phyloP scores from a whole-genome alignment of 2,797 vertebrate species.

The Molossus molossus region DNA sequence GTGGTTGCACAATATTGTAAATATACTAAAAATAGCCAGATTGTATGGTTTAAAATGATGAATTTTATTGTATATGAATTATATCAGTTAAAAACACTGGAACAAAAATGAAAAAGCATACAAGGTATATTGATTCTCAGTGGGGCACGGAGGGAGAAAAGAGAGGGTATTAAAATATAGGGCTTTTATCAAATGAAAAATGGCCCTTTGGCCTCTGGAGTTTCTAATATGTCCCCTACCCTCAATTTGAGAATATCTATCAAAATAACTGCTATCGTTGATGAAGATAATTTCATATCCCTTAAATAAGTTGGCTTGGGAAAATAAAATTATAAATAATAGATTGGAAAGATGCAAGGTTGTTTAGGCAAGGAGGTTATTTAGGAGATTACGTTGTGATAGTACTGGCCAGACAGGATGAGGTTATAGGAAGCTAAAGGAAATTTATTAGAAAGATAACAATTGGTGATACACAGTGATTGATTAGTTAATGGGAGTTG shows the following conservation, averaged over 20 bases:
- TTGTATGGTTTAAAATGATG: neutral
- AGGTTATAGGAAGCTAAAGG: neutral
- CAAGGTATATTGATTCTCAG: neutral
- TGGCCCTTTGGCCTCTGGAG: neutral
- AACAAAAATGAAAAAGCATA: conserved; percentile 10
- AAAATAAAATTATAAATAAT: conserved; percentile 23
- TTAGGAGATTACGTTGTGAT: neutral
- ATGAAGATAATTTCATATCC: neutral
- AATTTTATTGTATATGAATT: conserved; percentile 19
- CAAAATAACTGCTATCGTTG: neutral
- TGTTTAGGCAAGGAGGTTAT: neutral
- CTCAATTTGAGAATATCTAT: neutral
- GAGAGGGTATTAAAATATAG: neutral
- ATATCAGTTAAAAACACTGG: neutral
- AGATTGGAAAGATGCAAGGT: neutral
- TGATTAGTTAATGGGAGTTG: neutral
- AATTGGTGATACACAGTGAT: neutral
- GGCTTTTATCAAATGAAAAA: neutral
- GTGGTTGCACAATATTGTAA: neutral
- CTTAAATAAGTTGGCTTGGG: neutral
- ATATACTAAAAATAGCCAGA: conserved; percentile 13
- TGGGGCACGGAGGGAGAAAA: neutral
- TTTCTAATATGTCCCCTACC: neutral
- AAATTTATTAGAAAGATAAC: neutral
- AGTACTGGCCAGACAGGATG: neutral